Percentiles rank a stretch among this genome's conserved stretches.
phyloP scores from a whole-genome alignment of 1,140 invertebrate genomes.

The Microvelia longipes region DNA sequence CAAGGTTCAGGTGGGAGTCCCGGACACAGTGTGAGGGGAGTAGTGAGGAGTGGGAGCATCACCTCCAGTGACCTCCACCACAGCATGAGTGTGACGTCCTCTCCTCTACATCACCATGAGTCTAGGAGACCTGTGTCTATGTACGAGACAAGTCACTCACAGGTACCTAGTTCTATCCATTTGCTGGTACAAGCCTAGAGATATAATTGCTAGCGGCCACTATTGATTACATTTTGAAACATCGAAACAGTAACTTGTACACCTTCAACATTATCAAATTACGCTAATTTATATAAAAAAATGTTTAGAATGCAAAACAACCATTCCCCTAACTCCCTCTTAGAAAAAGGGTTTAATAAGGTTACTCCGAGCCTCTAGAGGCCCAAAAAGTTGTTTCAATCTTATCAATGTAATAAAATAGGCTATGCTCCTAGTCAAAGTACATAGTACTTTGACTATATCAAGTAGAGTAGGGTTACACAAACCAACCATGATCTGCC shows the following conservation, averaged over 20 bases:
- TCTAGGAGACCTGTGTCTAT: constrained; percentile 61
- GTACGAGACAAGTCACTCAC: constrained; percentile 58
- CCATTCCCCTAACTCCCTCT: background rate
- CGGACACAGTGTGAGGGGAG: constrained; percentile 26
- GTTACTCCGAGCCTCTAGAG: too few species aligned
- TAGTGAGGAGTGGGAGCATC: constrained; percentile 23
- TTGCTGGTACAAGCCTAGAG: background rate
- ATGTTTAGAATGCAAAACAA: too few species aligned
- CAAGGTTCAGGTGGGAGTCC: constrained; percentile 4
- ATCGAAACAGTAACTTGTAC: too few species aligned
- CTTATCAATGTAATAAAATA: background rate
- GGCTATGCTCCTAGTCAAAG: background rate
- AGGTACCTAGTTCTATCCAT: constrained; percentile 10
- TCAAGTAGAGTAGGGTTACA: too few species aligned
- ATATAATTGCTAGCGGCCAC: background rate
- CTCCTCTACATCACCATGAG: background rate
- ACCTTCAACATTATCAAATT: background rate
- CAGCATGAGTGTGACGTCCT: constrained; percentile 8
- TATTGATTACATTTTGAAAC: too few species aligned
- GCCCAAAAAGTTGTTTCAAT: too few species aligned
- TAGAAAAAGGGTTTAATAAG: background rate
- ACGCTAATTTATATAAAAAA: background rate
- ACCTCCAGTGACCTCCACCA: background rate
- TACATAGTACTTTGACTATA: too few species aligned
- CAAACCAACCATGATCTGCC: too few species aligned